Percentiles rank a stretch among this genome's conserved stretches.
These are phyloP conservation scores for Fabriciana adippe DNA, from an alignment of 2,888 invertebrate genomes.

Conservation along the genomic window DNA sequence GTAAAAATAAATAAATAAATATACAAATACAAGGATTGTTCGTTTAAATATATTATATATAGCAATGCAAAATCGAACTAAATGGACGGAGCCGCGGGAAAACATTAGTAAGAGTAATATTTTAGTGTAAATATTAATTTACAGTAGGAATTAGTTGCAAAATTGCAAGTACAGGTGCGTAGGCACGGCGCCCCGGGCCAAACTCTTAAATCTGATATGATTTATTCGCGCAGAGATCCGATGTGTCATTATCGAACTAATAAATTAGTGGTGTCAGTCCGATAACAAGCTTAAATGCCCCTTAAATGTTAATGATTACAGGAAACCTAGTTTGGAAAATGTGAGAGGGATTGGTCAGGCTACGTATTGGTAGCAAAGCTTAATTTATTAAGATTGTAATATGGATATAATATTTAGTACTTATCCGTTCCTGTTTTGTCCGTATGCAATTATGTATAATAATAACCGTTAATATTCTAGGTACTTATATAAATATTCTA, in stretches of 20 bases:
- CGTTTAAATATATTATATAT: no score
- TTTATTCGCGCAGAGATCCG: conserved; percentile 36
- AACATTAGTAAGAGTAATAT: not conserved
- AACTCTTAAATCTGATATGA: conserved; percentile 36
- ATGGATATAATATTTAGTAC: not conserved
- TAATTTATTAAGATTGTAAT: conserved; percentile 17
- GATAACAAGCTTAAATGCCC: conserved; percentile 30
- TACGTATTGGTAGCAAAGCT: not conserved
- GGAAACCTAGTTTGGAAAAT: conserved; percentile 27
- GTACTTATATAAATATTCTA: no score
- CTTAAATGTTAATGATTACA: conserved; percentile 36
- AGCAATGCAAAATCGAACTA: no score
- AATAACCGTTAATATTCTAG: not conserved
- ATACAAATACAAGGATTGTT: no score
- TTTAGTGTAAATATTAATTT: conserved; percentile 7
- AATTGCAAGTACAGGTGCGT: conserved; percentile 31
- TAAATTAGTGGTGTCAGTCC: conserved; percentile 35
- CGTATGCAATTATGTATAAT: not conserved
- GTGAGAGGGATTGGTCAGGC: conserved; percentile 24
- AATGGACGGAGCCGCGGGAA: no score
- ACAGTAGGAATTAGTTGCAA: conserved; percentile 17
- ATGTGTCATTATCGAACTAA: conserved; percentile 38
- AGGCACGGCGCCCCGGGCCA: conserved; percentile 23
- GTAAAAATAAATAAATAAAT: no score
- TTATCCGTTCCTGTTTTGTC: not conserved